Percentiles rank a stretch among this genome's conserved stretches.
These are phyloP conservation scores for Metallyticus violacea DNA, from an alignment of 2,888 invertebrate genomes.

Conservation along the genomic window DNA sequence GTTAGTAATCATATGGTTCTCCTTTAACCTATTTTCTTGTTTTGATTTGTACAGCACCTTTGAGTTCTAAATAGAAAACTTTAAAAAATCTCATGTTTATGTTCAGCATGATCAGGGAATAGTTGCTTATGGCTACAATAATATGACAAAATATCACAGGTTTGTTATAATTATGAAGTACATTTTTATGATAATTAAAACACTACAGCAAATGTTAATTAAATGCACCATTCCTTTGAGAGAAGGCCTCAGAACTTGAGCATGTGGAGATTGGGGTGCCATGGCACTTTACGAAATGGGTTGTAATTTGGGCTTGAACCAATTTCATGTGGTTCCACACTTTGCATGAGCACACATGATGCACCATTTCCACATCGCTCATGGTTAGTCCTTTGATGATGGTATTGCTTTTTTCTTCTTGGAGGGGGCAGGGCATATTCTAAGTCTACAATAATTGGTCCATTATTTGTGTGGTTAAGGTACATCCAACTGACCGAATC, in stretches of 20 bases:
- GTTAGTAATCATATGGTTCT: no score
- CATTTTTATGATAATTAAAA: background rate
- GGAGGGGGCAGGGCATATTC: conserved; percentile 39
- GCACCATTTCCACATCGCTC: conserved; percentile 8
- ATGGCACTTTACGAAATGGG: conserved; percentile 50
- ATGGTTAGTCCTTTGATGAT: conserved; percentile 18
- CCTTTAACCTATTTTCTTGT: no score
- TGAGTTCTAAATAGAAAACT: no score
- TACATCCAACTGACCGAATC: conserved; percentile 44
- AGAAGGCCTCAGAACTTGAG: conserved; percentile 41
- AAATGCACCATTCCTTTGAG: background rate
- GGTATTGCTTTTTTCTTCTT: conserved; percentile 36
- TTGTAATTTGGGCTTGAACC: background rate
- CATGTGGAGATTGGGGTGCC: conserved; percentile 50
- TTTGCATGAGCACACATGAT: background rate
- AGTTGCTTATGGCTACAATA: background rate
- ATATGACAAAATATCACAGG: conserved; percentile 9
- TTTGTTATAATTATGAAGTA: background rate
- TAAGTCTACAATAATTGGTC: conserved; percentile 35
- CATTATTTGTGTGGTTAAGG: conserved; percentile 37
- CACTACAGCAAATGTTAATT: background rate
- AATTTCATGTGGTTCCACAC: background rate
- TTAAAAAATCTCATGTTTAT: no score
- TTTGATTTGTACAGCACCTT: no score
- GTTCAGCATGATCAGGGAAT: background rate